Evolutionary conservation across 1,140 invertebrate genomes (phyloP).

Genomic region (Asobara japonica): DNA sequence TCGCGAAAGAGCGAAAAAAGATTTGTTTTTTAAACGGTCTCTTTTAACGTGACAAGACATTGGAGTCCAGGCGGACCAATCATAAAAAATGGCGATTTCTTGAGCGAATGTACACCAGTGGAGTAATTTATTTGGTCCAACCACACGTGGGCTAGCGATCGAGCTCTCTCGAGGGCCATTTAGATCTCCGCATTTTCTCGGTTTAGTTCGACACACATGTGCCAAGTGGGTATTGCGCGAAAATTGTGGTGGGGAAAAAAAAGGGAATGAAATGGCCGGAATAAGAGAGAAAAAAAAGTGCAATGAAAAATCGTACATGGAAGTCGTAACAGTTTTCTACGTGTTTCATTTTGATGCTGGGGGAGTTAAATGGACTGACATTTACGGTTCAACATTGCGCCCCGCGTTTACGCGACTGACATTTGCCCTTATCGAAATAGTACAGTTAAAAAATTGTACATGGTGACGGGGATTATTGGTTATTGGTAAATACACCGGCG

Average conservation of each 20-base stretch:
- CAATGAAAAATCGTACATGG: conserved; percentile 3
- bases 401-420: conserved; percentile 2
- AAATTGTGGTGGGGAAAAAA: not conserved
- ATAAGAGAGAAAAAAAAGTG: not conserved
- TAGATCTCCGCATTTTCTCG: not conserved
- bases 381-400: conserved; percentile 1
- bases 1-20: not conserved
- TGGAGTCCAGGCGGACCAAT: not conserved
- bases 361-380: conserved; percentile 6
- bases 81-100: not conserved
- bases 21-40: not conserved
- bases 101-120: not conserved
- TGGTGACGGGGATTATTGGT: not conserved
- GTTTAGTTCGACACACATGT: not conserved
- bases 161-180: conserved; percentile 1
- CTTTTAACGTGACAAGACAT: not conserved
- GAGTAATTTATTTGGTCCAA: conserved; percentile 1
- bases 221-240: conserved; percentile 11
- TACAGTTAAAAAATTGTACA: not conserved
- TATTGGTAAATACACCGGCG: not conserved
- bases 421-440: conserved; percentile 1
- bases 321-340: conserved; percentile 8
- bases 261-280: not conserved
- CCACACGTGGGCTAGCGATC: conserved; percentile 9
- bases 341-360: conserved; percentile 2